Evolutionary conservation across 2,113 vertebrate genomes (phyloP), one percentile per base, ranked within the genome.

Genomic region (Zosterops hypoxanthus): DNA sequence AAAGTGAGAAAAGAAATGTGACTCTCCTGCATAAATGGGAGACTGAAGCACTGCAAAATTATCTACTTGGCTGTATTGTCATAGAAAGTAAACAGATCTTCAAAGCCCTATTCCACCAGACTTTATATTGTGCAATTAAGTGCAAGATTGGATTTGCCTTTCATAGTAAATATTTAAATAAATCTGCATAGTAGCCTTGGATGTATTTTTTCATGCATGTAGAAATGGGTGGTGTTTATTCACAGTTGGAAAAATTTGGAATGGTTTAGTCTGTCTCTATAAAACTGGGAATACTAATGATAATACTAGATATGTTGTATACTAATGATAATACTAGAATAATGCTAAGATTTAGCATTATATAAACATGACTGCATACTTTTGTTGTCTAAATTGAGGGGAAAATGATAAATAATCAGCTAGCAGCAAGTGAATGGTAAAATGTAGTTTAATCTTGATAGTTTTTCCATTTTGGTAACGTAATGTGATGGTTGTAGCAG

Each of bases 401-500:
- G 3, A 78, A 92, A 92, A 92, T 83, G 60, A 86, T 81, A 94
- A 95, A 92, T 93, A 95, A 95, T 95, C 95, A 95, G 87, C 77
- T 65, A 83, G 68, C 68, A 91, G 90, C 68, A 88, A 93, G 70
- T 75, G 82, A 88, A 86, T 11, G 52, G 60, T 88, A 86, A 95
- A 97, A 41, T 6, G 14, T 79, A 94, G 96, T 96, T 95, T 91
- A 84, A 88, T 94, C 84, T 89, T 91, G 79, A 79, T 86, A 64
- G 75, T 92, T 96, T 96, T 96, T 96, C 96, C 91, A 94, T 97
- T 95, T 86, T 92, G 83, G 66, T 95, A 95, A 90, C 82, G 86
- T 65, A 75, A 91, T 81, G 83, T 78, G 85, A 86, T 79, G 79
- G 60, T 44, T 85, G 52, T 68, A 90, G 93, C 88, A 95, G 78